Evolutionary conservation across 2,797 vertebrate species (phyloP).

Genomic region (Falco berigora): DNA sequence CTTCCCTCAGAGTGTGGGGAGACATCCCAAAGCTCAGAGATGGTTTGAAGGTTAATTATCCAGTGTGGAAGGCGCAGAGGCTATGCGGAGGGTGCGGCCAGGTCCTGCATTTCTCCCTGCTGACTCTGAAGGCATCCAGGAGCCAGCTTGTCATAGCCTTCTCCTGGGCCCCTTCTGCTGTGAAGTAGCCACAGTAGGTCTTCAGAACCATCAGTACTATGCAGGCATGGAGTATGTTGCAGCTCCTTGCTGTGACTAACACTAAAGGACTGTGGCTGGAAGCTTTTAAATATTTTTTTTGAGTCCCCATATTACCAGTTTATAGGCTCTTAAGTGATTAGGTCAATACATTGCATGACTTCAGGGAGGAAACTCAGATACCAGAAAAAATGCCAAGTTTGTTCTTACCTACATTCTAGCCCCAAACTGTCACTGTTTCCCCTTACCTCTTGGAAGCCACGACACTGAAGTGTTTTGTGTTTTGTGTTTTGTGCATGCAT

Average conservation of each 20-base stretch:
- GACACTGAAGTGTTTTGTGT: background rate
- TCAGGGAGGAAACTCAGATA: background rate
- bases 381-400: background rate
- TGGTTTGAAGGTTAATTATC: background rate
- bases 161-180: background rate
- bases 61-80: background rate
- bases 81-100: background rate
- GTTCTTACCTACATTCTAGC: background rate
- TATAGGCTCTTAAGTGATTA: background rate
- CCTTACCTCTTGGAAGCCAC: background rate
- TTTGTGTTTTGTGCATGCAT: background rate
- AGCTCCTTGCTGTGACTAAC: background rate
- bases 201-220: background rate
- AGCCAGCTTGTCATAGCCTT: background rate
- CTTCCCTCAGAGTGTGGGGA: background rate
- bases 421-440: background rate
- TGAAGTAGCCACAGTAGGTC: background rate
- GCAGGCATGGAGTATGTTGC: background rate
- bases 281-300: background rate
- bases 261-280: background rate
- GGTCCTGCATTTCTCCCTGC: background rate
- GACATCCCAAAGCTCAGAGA: background rate
- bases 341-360: background rate
- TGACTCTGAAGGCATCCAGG: background rate
- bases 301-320: background rate